A percentile compares a stretch with the other conserved stretches of the same genome.
Conservation (phyloP, 2,888 invertebrate genomes). For the Abrostola tripartita region DNA sequence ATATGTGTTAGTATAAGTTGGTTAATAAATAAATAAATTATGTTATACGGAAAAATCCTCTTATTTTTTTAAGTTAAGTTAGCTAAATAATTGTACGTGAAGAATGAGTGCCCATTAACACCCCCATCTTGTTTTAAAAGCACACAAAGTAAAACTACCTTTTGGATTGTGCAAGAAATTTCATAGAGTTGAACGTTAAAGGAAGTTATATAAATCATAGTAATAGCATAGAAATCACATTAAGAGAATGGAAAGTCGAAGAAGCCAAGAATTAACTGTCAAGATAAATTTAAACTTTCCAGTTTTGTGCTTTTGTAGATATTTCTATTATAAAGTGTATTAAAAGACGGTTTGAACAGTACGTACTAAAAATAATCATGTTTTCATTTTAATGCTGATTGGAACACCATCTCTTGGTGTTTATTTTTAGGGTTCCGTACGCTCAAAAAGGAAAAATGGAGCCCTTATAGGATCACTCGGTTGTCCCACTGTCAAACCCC, state of each 20-base stretch:
- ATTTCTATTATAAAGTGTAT: background rate
- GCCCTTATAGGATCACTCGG: too few species aligned
- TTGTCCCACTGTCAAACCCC: too few species aligned
- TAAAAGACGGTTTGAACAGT: too few species aligned
- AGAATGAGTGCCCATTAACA: background rate
- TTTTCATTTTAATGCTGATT: too few species aligned
- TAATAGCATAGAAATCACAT: slow-evolving; percentile 5
- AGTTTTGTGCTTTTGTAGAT: background rate
- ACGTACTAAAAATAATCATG: too few species aligned
- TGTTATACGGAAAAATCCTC: background rate
- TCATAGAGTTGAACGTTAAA: background rate
- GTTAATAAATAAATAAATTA: background rate
- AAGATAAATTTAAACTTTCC: slow-evolving; percentile 9
- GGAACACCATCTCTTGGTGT: too few species aligned
- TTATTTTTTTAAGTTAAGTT: background rate
- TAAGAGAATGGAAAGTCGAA: background rate
- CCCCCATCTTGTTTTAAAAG: background rate
- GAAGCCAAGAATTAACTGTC: slow-evolving; percentile 1
- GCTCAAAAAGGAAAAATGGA: too few species aligned
- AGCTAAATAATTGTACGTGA: background rate
- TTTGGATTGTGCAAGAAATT: background rate
- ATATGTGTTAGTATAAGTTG: too few species aligned
- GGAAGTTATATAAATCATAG: slow-evolving; percentile 4
- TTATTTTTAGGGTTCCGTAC: too few species aligned
- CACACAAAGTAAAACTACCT: background rate